These are phyloP conservation scores for Stomatorhinus ivindoensis DNA, from an alignment of 2,113 vertebrate genomes.

Conservation along the genomic window DNA sequence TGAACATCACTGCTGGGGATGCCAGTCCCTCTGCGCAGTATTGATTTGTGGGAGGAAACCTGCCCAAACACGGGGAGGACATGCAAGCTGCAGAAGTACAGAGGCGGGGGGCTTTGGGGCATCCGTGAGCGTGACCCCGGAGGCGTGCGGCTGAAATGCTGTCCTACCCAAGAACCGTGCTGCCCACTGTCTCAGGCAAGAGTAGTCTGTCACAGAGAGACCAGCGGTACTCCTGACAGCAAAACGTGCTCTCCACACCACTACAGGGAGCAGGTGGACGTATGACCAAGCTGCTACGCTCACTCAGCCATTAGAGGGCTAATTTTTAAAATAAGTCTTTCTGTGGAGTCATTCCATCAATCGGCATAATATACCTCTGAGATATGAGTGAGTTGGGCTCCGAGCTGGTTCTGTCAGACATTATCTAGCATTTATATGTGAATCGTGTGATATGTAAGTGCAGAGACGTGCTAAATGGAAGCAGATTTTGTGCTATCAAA, in stretches of 20 bases:
- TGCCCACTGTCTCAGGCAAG: neutral
- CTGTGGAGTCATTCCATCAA: neutral
- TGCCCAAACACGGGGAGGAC: neutral
- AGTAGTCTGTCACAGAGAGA: neutral
- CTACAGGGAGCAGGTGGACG: neutral
- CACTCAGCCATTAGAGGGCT: neutral
- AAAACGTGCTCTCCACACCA: neutral
- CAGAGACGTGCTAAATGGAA: neutral
- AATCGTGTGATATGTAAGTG: neutral
- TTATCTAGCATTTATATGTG: neutral
- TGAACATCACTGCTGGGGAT: neutral
- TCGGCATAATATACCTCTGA: neutral
- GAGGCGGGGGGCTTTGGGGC: neutral
- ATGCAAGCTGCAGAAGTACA: neutral
- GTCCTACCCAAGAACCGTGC: neutral
- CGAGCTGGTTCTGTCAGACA: neutral
- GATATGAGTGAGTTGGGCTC: neutral
- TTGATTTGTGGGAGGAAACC: neutral
- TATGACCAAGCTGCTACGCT: neutral
- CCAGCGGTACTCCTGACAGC: neutral
- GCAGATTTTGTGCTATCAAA: neutral
- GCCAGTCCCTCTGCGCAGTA: neutral
- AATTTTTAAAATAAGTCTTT: neutral
- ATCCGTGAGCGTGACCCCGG: neutral
- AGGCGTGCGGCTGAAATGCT: neutral